A percentile compares a stretch with the other conserved stretches of the same genome.
These are phyloP conservation scores for Varecia variegata DNA, from an alignment of 2,797 vertebrate species.

Conservation along the genomic window DNA sequence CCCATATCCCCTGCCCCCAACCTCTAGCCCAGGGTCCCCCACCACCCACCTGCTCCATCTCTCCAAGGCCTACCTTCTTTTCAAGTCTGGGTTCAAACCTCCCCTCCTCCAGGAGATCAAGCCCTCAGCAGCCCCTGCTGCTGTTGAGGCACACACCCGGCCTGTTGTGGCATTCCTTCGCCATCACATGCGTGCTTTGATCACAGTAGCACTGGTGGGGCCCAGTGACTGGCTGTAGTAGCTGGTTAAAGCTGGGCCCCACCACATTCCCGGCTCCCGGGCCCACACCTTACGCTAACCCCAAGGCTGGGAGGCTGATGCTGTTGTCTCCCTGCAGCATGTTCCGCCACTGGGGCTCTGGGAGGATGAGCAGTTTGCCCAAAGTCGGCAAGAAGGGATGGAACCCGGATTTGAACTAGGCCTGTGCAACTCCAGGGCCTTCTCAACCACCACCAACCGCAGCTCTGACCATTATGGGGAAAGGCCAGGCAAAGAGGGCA, in stretches of 20 bases:
- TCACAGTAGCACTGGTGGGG: background rate
- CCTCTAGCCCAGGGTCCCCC: background rate
- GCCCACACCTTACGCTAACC: background rate
- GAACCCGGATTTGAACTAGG: background rate
- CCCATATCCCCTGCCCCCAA: background rate
- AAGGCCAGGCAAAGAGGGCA: background rate
- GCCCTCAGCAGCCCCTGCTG: background rate
- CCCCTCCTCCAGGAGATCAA: background rate
- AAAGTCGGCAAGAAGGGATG: background rate
- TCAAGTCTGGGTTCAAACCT: background rate
- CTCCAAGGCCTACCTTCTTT: background rate
- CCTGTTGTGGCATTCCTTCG: background rate
- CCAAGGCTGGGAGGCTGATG: background rate
- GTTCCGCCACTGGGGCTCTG: background rate
- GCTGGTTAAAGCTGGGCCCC: too few relatives aligned
- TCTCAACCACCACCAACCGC: background rate
- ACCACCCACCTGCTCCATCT: background rate
- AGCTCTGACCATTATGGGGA: background rate
- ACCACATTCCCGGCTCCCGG: fast-evolving
- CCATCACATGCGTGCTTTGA: background rate
- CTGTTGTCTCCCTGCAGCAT: background rate
- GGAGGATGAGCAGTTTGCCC: background rate
- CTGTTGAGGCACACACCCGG: background rate
- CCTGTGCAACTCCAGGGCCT: background rate
- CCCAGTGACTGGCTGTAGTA: too few relatives aligned